Evolutionary conservation across 2,888 invertebrate species (phyloP).

Genomic region (Balanococcus diminutus): DNA sequence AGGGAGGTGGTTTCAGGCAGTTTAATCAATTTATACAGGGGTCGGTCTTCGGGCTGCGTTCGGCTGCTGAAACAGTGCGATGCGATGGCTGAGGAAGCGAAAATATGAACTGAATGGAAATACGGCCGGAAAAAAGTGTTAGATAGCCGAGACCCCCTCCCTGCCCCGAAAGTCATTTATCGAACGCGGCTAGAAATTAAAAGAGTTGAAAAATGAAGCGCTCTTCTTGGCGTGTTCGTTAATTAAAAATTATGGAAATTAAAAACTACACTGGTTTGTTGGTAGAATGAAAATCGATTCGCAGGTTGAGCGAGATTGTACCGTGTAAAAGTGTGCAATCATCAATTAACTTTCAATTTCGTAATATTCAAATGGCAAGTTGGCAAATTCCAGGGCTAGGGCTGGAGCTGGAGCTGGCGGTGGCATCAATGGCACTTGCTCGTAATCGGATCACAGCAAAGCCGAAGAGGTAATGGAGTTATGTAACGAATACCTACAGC

Average conservation of each 20-base stretch:
- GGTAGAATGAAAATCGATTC: background rate
- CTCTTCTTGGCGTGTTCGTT: background rate
- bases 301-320: background rate
- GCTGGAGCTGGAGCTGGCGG: background rate
- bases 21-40: background rate
- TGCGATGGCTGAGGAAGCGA: background rate
- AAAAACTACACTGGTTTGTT: slow-evolving; percentile 1
- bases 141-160: background rate
- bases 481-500: background rate
- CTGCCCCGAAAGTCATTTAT: slow-evolving; percentile 2
- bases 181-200: slow-evolving; percentile 1
- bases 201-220: slow-evolving; percentile 31
- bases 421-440: background rate
- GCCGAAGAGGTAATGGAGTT: slow-evolving; percentile 12
- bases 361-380: slow-evolving; percentile 4
- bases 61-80: background rate
- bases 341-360: slow-evolving; percentile 24
- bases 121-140: background rate
- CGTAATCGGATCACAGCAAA: background rate
- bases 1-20: background rate
- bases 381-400: background rate
- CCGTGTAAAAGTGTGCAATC: background rate
- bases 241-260: slow-evolving; percentile 42
- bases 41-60: background rate
- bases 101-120: background rate